Evolutionary conservation across 1,140 invertebrate species (phyloP), one percentile per base, ranked within the genome.

Genomic region (Pseudoatta argentina): DNA sequence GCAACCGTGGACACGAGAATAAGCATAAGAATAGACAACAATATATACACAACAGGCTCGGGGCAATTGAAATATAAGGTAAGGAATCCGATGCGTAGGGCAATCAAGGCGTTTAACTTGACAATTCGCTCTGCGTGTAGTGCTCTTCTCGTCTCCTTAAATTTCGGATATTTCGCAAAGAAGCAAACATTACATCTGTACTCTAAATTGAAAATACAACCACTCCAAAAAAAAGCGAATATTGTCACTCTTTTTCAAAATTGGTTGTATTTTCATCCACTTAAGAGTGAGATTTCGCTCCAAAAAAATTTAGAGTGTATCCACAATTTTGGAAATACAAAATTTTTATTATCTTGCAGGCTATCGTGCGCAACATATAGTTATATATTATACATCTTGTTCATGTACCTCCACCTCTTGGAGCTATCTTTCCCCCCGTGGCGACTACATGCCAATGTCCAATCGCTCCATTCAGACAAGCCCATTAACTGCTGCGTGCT

Each of bases 401-500:
- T 8, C 55, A n/a, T 57, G 16, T 73, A 24, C 27, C 30, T 59
- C 34, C n/a, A 16, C 6, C 18, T 59, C 79, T 59, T 69, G 24
- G 55, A 48, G 34, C 39, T 73, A 61, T 73, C 69, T 75, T 10
- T 83, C n/a, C 69, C 27, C 55, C 61, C 18, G 44, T 51, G 48
- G 67, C 67, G 72, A 48, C n/a, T 71, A 72, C 73, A 34, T 55
- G 72, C 76, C 73, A 77, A 24, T 24, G 24, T 24, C 24, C 24
- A 24, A 88, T 88, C 87, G 87, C 72, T 88, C 87, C 88, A 89
- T 89, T 89, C 88, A 88, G 79, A 83, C 87, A 63, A 59, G 53
- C 87, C 81, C 75, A 89, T 89, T 88, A 88, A 88, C 71, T 64
- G 87, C 75, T 71, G 57, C 55, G 57, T 81, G 87, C 39, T 79